Percentiles rank a stretch among this genome's conserved stretches.
phyloP scores from a whole-genome alignment of 2,113 vertebrate species.

The Mormyrus lacerda region DNA sequence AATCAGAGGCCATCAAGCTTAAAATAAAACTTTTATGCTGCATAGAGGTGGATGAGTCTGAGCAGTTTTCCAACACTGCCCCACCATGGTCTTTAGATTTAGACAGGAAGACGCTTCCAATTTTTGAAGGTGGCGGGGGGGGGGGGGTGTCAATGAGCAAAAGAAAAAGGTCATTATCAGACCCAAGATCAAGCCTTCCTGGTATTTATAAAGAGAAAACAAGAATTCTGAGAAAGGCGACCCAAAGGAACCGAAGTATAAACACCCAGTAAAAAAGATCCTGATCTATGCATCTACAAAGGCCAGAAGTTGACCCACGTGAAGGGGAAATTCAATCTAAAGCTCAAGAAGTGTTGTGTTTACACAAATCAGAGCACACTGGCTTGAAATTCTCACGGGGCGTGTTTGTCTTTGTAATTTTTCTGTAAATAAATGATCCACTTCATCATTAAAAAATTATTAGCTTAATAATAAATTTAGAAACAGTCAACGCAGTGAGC shows the following conservation, averaged over 20 bases:
- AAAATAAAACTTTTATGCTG: background rate
- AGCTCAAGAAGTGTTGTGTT: background rate
- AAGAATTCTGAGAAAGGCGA: background rate
- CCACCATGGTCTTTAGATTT: background rate
- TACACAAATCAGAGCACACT: background rate
- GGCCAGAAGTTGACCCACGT: background rate
- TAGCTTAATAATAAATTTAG: background rate
- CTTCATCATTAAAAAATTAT: background rate
- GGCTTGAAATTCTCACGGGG: background rate
- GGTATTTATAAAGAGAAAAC: conserved; percentile 1
- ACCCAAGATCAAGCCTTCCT: background rate
- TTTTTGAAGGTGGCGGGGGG: background rate
- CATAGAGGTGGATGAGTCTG: background rate
- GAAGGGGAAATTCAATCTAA: background rate
- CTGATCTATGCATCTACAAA: conserved; percentile 11
- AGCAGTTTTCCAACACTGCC: background rate
- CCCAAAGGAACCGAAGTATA: background rate
- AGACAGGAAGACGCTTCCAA: background rate
- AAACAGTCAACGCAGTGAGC: background rate
- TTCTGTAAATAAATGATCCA: background rate
- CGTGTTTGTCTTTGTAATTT: background rate
- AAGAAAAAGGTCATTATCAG: conserved; percentile 3
- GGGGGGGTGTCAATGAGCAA: background rate
- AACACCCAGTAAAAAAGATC: conserved; percentile 1
- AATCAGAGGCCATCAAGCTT: background rate